A percentile compares a stretch with the other conserved stretches of the same genome.
Evolutionary conservation across 1,140 invertebrate genomes (phyloP).

Genomic region (Bombus difficillimus): DNA sequence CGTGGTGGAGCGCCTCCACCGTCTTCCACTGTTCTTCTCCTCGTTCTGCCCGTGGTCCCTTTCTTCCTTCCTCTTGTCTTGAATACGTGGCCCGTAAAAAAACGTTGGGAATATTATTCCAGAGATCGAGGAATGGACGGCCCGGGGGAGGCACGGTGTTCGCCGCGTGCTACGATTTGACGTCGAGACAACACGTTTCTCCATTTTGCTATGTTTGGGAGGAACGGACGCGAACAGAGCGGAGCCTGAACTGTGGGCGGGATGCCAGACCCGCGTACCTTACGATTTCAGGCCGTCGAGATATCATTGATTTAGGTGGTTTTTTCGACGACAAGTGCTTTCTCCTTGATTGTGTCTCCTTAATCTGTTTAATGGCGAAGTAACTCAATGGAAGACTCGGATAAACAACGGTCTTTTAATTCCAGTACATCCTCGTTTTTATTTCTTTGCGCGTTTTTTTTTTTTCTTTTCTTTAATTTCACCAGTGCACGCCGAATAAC

Average conservation of each 20-base stretch:
- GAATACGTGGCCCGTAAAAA: slow-evolving; percentile 57
- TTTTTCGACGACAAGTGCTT: slow-evolving; percentile 22
- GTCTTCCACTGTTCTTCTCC: slow-evolving; percentile 20
- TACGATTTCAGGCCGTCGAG: slow-evolving; percentile 7
- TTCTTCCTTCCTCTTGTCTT: slow-evolving; percentile 31
- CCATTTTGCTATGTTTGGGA: slow-evolving; percentile 13
- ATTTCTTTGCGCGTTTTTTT: neutral
- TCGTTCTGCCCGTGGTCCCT: neutral
- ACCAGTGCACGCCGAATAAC: neutral
- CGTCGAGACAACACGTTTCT: slow-evolving; percentile 45
- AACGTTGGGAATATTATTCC: slow-evolving; percentile 70
- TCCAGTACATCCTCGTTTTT: neutral
- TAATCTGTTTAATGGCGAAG: slow-evolving; percentile 37
- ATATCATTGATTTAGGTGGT: slow-evolving; percentile 32
- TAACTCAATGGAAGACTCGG: slow-evolving; percentile 5
- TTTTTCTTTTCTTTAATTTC: neutral
- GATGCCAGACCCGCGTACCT: slow-evolving; percentile 17
- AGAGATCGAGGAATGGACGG: slow-evolving; percentile 52
- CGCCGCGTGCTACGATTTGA: slow-evolving; percentile 60
- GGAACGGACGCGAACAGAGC: neutral
- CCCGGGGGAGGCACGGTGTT: slow-evolving; percentile 35
- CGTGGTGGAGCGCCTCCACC: slow-evolving; percentile 72
- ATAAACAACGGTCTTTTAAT: slow-evolving; percentile 29
- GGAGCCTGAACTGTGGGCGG: slow-evolving; percentile 26
- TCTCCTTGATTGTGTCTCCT: slow-evolving; percentile 17